Percentiles rank a stretch among this genome's conserved stretches.
These are phyloP conservation scores for Teleiodes luculella DNA, from an alignment of 2,888 invertebrate species.

Conservation along the genomic window DNA sequence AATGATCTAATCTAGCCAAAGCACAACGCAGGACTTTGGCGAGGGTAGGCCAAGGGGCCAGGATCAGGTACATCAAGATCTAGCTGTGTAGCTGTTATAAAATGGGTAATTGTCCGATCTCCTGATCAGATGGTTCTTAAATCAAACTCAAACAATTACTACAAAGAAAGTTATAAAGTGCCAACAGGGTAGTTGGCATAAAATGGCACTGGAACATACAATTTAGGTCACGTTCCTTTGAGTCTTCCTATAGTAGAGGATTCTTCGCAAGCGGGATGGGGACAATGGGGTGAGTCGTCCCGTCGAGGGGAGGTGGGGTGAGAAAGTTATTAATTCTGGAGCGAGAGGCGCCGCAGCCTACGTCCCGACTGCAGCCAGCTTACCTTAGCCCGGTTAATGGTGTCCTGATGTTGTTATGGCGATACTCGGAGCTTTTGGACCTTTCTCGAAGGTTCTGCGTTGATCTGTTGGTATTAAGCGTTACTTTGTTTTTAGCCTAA, in stretches of 20 bases:
- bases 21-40: no score
- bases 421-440: constrained; percentile 19
- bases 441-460: not conserved
- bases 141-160: no score
- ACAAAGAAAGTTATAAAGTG: no score
- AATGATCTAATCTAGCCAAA: no score
- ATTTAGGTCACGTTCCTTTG: not conserved
- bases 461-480: no score
- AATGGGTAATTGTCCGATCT: no score
- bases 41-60: no score
- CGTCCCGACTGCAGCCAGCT: constrained; percentile 70
- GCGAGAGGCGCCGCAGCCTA: constrained; percentile 73
- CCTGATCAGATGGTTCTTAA: no score
- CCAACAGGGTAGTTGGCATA: no score
- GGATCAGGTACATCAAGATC: no score
- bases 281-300: constrained; percentile 2
- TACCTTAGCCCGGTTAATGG: constrained; percentile 72
- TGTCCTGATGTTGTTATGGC: constrained; percentile 63
- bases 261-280: constrained; percentile 28
- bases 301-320: constrained; percentile 26
- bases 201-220: not conserved
- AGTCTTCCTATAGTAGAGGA: constrained; percentile 29
- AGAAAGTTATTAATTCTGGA: constrained; percentile 77
- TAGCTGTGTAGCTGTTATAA: no score
- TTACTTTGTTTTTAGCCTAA: no score